Percentiles rank a stretch among this genome's conserved stretches.
phyloP scores from a whole-genome alignment of 2,888 invertebrate genomes.

The Andricus curvator region DNA sequence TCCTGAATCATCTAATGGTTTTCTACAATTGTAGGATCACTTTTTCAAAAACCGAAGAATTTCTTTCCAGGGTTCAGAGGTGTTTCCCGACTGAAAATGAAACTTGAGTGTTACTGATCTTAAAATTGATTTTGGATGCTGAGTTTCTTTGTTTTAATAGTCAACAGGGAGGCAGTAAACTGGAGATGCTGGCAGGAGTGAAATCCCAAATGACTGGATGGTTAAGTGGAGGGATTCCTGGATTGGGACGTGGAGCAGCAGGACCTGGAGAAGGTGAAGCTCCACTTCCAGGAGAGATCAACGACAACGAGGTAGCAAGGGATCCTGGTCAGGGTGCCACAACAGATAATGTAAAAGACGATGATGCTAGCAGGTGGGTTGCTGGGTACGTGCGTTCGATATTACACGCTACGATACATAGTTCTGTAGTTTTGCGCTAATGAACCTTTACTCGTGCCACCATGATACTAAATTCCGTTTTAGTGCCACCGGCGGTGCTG shows the following conservation, averaged over 20 bases:
- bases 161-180: slow-evolving; percentile 80
- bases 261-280: slow-evolving; percentile 78
- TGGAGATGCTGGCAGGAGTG: slow-evolving; percentile 92
- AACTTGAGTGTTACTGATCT: background rate
- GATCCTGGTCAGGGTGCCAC: slow-evolving; percentile 76
- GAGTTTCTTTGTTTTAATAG: slow-evolving; percentile 5
- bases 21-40: too few species aligned
- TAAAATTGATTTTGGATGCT: background rate
- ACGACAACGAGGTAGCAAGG: slow-evolving; percentile 65
- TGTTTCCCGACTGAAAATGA: background rate
- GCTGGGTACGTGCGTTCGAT: slow-evolving; percentile 67
- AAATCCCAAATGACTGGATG: slow-evolving; percentile 91
- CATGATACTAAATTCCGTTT: slow-evolving; percentile 54
- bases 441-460: slow-evolving; percentile 21
- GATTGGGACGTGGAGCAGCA: slow-evolving; percentile 81
- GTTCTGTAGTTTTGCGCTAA: slow-evolving; percentile 30
- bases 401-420: slow-evolving; percentile 58
- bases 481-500: slow-evolving; percentile 95
- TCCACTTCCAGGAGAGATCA: slow-evolving; percentile 71
- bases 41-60: too few species aligned
- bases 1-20: too few species aligned
- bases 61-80: background rate
- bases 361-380: slow-evolving; percentile 86
- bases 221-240: slow-evolving; percentile 89
- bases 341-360: slow-evolving; percentile 82